Conservation (phyloP, 1,140 invertebrate genomes). For the Magallana ariakensis region DNA sequence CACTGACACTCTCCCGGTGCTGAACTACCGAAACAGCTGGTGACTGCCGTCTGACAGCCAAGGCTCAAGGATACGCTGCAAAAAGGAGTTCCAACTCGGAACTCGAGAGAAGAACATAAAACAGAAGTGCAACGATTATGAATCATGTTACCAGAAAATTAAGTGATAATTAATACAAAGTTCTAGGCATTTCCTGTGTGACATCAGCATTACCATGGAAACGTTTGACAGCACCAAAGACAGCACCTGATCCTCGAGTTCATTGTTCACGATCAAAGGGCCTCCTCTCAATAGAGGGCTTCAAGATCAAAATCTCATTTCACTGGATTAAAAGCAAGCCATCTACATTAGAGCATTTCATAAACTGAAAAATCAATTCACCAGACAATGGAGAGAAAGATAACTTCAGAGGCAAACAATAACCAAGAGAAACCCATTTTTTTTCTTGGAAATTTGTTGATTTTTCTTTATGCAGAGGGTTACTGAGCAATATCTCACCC, state of each 20-base stretch:
- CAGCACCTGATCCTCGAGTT: background rate
- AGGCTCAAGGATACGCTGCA: too few relatives aligned
- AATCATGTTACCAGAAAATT: conserved; percentile 24
- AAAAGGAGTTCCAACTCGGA: too few relatives aligned
- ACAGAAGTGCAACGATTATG: background rate
- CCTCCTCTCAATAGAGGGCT: background rate
- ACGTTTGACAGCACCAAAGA: background rate
- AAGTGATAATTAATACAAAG: conserved; percentile 27
- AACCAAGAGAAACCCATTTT: too few relatives aligned
- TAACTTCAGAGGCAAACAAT: background rate
- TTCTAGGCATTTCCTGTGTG: conserved; percentile 20
- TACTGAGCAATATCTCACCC: too few relatives aligned
- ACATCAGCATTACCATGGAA: conserved; percentile 10
- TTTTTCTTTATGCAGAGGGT: too few relatives aligned
- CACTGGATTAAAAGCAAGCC: background rate
- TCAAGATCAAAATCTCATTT: conserved; percentile 16
- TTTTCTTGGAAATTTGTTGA: too few relatives aligned
- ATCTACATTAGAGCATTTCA: background rate
- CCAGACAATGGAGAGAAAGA: background rate
- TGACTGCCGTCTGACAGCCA: too few relatives aligned
- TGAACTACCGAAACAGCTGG: too few relatives aligned
- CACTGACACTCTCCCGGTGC: too few relatives aligned
- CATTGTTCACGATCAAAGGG: background rate
- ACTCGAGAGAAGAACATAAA: too few relatives aligned
- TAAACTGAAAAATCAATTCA: background rate